Evolutionary conservation across 2,113 vertebrate species (phyloP).

Genomic region (Boleophthalmus pectinirostris): DNA sequence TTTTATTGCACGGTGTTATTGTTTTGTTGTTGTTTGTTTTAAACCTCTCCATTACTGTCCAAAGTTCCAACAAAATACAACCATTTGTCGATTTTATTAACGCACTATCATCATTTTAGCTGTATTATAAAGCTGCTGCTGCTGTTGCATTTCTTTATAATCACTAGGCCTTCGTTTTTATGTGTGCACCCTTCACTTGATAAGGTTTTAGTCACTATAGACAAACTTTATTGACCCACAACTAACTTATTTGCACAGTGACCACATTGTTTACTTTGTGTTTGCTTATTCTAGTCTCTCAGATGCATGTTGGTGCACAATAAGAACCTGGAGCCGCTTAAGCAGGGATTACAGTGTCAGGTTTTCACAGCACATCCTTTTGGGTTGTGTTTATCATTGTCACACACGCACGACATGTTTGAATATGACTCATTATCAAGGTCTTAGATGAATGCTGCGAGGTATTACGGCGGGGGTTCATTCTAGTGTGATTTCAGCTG

Average conservation of each 20-base stretch:
- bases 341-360: constrained; percentile 61
- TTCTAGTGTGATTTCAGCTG: not conserved
- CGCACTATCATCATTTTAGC: not conserved
- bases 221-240: no score
- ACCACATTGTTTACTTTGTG: not conserved
- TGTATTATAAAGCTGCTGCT: not conserved
- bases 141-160: not conserved
- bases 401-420: constrained; percentile 13
- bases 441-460: not conserved
- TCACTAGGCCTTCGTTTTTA: not conserved
- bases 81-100: not conserved
- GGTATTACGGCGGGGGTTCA: not conserved
- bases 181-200: not conserved
- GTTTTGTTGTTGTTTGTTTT: not conserved
- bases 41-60: not conserved
- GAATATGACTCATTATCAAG: constrained; percentile 11
- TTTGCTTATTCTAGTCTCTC: not conserved
- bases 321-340: constrained; percentile 49
- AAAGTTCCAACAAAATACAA: not conserved
- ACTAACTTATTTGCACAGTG: not conserved
- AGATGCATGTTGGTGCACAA: constrained; percentile 24
- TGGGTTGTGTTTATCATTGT: constrained; percentile 33
- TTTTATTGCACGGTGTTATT: not conserved
- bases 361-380: constrained; percentile 57
- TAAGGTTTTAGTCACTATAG: not conserved